Percentiles rank a stretch among this genome's conserved stretches.
Evolutionary conservation across 2,113 vertebrate genomes (phyloP).

Genomic region (Catagonus wagneri): DNA sequence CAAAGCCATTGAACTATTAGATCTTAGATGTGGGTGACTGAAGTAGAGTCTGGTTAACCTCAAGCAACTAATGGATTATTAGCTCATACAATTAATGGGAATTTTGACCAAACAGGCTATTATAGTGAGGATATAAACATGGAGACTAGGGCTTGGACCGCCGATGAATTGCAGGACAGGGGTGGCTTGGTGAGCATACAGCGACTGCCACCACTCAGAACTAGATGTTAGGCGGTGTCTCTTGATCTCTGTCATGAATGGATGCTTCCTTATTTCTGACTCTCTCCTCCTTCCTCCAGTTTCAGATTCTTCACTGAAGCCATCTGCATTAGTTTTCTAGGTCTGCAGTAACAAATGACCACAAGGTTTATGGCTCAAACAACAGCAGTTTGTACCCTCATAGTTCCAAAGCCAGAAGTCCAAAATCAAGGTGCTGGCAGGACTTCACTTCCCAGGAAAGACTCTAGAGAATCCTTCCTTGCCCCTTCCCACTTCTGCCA

Average conservation of each 20-base stretch:
- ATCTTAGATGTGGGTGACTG: not conserved
- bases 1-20: not conserved
- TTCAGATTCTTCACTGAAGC: not conserved
- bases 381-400: not conserved
- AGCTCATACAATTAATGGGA: not conserved
- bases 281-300: not conserved
- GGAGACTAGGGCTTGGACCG: fast-evolving
- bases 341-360: not conserved
- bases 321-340: not conserved
- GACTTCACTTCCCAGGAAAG: no score
- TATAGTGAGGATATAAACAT: not conserved
- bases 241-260: not conserved
- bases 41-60: not conserved
- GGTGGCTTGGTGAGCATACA: fast-evolving
- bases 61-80: not conserved
- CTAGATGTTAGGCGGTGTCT: fast-evolving
- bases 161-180: not conserved
- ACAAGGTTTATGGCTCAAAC: not conserved
- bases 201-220: fast-evolving
- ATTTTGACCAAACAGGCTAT: not conserved
- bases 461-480: not conserved
- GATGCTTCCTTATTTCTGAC: not conserved
- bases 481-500: fast-evolving
- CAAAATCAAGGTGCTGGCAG: no score
- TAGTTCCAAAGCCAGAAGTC: not conserved